Base-by-base conservation (phyloP, 1,140 invertebrate species). In the Penaeus chinensis region DNA sequence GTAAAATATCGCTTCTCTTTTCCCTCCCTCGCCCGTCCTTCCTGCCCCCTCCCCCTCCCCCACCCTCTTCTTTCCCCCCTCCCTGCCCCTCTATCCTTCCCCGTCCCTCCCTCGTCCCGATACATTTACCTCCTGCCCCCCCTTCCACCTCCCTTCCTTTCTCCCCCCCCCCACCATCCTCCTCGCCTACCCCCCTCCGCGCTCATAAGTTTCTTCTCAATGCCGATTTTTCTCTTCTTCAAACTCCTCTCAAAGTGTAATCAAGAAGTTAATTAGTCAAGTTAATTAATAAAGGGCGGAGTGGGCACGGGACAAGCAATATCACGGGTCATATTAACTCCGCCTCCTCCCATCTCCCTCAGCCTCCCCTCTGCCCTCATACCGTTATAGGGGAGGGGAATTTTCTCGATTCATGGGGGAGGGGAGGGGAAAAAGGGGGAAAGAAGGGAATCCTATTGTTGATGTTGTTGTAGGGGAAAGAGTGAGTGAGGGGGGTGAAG, bases 191-290 rank as follows among this genome's bases (percentile, higher is more conserved):
- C 10, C 47, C 47, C 13, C 47, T 13, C 47, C 47, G 47, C 47
- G 0, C 47, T 54, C 47, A 54, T 54, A 54, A 54, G 47, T 54
- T 54, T 54, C 47, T 54, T 54, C 47, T 10, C 47, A 54, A 13
- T 54, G 13, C 47, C 13, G 47, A 54, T 61, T 47, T 85, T 77
- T 85, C 77, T 65, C 66, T 61, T 79, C 62, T 61, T 79, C 62
- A 69, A 85, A 85, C 84, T 85, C 76, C 76, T 78, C 60, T 47
- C 84, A 85, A 85, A 85, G 84, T 85, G 84, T 79, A 85, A 85
- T 79, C 84, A 85, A 79, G 84, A 85, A 85, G 84, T 85, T 85
- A 71, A 85, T 85, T 78, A 85, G 84, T 78, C 20, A 62, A 85
- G 47, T 85, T 85, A 79, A 85, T 85, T 85, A 85, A 85, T 85